Percentiles rank a stretch among this genome's conserved stretches.
Conservation (phyloP, 1,140 invertebrate species). For the Chrysoperla carnea region DNA sequence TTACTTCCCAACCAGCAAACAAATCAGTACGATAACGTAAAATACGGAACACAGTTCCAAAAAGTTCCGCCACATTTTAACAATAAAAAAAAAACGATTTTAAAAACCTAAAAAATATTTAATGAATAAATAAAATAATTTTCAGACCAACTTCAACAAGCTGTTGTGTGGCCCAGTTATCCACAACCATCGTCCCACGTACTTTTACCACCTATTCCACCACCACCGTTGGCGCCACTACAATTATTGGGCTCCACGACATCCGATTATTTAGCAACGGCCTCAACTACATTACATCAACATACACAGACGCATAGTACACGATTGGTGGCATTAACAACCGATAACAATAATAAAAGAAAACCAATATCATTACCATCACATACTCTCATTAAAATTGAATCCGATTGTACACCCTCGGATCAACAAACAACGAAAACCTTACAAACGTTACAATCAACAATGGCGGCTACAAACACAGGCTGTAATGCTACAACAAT, state of each 20-base stretch:
- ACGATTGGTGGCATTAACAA: conserved; percentile 32
- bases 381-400: conserved; percentile 43
- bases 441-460: conserved; percentile 31
- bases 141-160: conserved; percentile 53
- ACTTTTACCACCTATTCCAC: conserved; percentile 35
- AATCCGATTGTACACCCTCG: conserved; percentile 31
- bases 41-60: no score
- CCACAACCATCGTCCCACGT: conserved; percentile 38
- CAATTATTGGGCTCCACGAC: conserved; percentile 38
- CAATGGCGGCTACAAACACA: conserved; percentile 26
- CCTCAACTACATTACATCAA: conserved; percentile 29
- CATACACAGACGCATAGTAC: conserved; percentile 39
- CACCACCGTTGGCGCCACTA: conserved; percentile 35
- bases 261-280: conserved; percentile 23
- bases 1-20: no score
- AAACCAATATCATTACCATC: conserved; percentile 38
- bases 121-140: conserved; percentile 9
- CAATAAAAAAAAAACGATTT: no score
- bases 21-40: no score
- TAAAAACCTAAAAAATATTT: no score
- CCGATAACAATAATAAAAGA: conserved; percentile 26
- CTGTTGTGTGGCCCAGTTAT: conserved; percentile 53
- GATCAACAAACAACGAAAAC: conserved; percentile 35
- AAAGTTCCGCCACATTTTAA: no score
- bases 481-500: conserved; percentile 19